phyloP scores from a whole-genome alignment of 2,888 invertebrate genomes.

The Tachina fera region DNA sequence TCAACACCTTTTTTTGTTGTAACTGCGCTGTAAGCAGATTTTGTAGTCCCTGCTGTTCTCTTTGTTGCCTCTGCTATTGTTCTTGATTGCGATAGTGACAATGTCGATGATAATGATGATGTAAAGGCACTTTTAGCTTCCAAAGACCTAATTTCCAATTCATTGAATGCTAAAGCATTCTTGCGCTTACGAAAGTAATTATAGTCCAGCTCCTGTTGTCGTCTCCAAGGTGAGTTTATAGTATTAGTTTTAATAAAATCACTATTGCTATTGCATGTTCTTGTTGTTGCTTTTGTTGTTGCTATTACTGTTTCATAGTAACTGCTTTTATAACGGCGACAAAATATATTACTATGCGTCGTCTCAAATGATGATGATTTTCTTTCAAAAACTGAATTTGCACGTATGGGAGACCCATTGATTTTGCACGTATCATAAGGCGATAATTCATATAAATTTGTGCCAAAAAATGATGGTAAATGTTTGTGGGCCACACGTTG shows the following conservation, averaged over 20 bases:
- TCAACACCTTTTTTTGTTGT: constrained; percentile 51
- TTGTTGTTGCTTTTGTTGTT: constrained; percentile 26
- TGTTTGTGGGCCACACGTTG: constrained; percentile 59
- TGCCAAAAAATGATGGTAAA: constrained; percentile 59
- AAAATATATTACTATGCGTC: constrained; percentile 69
- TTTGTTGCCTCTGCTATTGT: constrained; percentile 7
- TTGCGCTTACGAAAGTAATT: constrained; percentile 46
- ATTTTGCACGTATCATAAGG: constrained; percentile 47
- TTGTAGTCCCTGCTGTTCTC: constrained; percentile 24
- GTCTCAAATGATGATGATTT: constrained; percentile 69
- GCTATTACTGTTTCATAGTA: constrained; percentile 60
- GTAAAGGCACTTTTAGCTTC: constrained; percentile 41
- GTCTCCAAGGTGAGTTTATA: constrained; percentile 21
- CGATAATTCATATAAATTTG: constrained; percentile 33
- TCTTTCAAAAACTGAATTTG: constrained; percentile 62
- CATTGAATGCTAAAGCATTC: constrained; percentile 62
- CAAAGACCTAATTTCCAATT: constrained; percentile 53
- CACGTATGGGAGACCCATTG: constrained; percentile 43
- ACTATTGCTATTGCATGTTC: constrained; percentile 23
- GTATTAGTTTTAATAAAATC: not conserved
- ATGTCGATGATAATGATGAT: not conserved
- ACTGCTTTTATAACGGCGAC: constrained; percentile 73
- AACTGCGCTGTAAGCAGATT: constrained; percentile 10
- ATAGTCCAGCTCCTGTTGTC: constrained; percentile 6
- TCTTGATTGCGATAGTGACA: constrained; percentile 23